Evolutionary conservation across 1,140 invertebrate species (phyloP), one percentile per base, ranked within the genome.

Genomic region (Proctacanthus coquilletti): DNA sequence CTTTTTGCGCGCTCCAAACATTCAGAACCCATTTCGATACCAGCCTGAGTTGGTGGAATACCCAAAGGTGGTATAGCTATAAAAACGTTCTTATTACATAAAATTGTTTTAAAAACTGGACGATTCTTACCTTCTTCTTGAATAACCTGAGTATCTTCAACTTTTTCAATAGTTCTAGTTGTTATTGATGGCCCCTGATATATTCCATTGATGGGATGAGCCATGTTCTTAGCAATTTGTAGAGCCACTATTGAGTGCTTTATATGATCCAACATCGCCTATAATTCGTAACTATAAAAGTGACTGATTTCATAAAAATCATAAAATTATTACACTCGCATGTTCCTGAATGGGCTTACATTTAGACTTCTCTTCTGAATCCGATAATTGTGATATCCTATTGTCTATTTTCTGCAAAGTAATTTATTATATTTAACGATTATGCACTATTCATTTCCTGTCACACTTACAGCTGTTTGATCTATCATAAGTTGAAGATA

Each of bases 161-260:
- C n/a, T n/a, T n/a, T n/a, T n/a, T n/a, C n/a, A n/a, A n/a, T n/a
- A n/a, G n/a, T n/a, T n/a, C n/a, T n/a, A n/a, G n/a, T n/a, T n/a
- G n/a, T n/a, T n/a, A n/a, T 37, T 13, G 17, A 60, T 18, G 72
- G 67, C 29, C 70, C 77, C 49, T 77, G 74, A 53, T 84, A 86
- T 50, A 84, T 73, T 36, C 81, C 82, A 58, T 85, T 84, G 11
- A 86, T 78, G 39, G 84, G 84, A 67, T 86, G 83, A 23, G 83
- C 83, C 45, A 84, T 87, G 60, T 87, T 87, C 79, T 97, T 97
- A 42, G 89, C 85, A 62, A 96, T 95, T 75, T 97, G 92, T 49
- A 98, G 69, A 48, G 92, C 75, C 39, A 96, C 88, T 67, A 98
- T 96, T 44, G 89, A 85, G 70, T 96, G 92, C 66, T 97, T 97